These are phyloP conservation scores for Ips typographus DNA, from an alignment of 1,140 invertebrate genomes.

Conservation along the genomic window DNA sequence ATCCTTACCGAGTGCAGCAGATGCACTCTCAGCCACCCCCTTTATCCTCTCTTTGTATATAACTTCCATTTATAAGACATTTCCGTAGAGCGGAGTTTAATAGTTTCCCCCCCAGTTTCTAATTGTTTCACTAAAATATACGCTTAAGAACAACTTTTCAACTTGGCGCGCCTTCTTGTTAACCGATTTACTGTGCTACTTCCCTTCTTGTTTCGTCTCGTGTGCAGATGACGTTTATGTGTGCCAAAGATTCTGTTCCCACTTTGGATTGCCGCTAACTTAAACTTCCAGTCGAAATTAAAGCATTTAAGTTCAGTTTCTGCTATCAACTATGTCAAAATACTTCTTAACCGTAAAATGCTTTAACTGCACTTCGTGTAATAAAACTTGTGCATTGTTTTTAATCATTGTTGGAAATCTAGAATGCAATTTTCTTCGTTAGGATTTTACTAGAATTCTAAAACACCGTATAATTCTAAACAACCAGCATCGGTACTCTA, in stretches of 20 bases:
- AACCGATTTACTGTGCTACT: slow-evolving; percentile 25
- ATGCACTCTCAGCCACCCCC: slow-evolving; percentile 22
- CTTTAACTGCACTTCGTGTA: too few species aligned
- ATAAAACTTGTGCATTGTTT: too few species aligned
- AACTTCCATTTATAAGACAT: slow-evolving; percentile 32
- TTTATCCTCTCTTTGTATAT: slow-evolving; percentile 25
- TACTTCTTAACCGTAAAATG: too few species aligned
- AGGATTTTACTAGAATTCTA: too few species aligned
- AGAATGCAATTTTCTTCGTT: too few species aligned
- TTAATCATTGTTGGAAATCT: too few species aligned
- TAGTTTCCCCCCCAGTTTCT: slow-evolving; percentile 27
- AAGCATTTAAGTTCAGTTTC: too few species aligned
- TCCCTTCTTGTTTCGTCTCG: not conserved
- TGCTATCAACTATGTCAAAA: too few species aligned
- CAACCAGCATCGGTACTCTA: too few species aligned
- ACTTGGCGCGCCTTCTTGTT: slow-evolving; percentile 29
- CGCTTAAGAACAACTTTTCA: slow-evolving; percentile 26
- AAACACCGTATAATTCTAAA: too few species aligned
- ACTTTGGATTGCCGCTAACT: too few species aligned
- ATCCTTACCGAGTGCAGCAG: slow-evolving; percentile 24
- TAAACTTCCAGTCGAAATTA: too few species aligned
- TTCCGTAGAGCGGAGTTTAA: slow-evolving; percentile 31
- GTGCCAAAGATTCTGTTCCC: not conserved
- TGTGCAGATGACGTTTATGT: slow-evolving; percentile 12
- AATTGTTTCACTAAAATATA: slow-evolving; percentile 33